These are phyloP conservation scores for Labrus mixtus DNA, from an alignment of 2,113 vertebrate genomes.

Conservation along the genomic window DNA sequence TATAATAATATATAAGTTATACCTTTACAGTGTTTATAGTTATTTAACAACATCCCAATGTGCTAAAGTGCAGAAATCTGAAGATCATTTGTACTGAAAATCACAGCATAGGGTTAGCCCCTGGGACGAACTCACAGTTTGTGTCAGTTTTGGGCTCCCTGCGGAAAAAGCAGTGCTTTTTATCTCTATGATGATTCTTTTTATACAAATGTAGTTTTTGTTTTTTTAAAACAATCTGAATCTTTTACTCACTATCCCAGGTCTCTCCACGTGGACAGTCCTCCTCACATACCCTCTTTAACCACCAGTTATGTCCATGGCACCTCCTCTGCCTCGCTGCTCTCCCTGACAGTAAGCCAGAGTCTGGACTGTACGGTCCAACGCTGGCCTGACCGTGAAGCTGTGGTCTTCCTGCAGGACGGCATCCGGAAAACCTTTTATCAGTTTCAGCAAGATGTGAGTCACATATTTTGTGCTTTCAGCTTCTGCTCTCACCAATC, in stretches of 20 bases:
- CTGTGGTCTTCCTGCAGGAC: conserved; percentile 84
- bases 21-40: too few relatives aligned
- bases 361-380: conserved; percentile 80
- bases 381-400: conserved; percentile 85
- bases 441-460: conserved; percentile 88
- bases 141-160: too few relatives aligned
- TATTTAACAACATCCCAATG: too few relatives aligned
- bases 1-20: too few relatives aligned
- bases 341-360: conserved; percentile 83
- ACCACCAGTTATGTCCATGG: conserved; percentile 90
- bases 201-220: too few relatives aligned
- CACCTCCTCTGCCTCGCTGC: conserved; percentile 65
- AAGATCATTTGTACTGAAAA: too few relatives aligned
- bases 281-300: conserved; percentile 64
- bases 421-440: conserved; percentile 88
- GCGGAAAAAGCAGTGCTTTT: too few relatives aligned
- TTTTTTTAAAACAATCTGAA: too few relatives aligned
- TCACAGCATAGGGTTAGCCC: too few relatives aligned
- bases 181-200: too few relatives aligned
- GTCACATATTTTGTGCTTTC: conserved; percentile 42
- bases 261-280: conserved; percentile 73
- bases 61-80: too few relatives aligned
- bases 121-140: too few relatives aligned
- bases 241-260: conserved; percentile 67
- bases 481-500: not conserved